Percentiles rank a stretch among this genome's conserved stretches.
phyloP scores from a whole-genome alignment of 2,113 vertebrate genomes.

The Dasyurus viverrinus region DNA sequence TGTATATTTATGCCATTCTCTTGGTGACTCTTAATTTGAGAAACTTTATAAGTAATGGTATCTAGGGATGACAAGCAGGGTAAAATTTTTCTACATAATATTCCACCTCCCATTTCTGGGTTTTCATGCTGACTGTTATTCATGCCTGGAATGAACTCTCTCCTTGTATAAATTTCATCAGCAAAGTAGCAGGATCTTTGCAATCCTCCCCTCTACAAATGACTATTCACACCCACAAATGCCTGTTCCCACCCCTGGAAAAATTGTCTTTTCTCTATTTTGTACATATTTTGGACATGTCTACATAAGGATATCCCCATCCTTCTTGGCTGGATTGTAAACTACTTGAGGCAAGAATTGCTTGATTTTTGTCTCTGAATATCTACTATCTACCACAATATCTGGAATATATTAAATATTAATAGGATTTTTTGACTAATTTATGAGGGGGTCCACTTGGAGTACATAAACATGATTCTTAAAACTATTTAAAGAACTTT shows the following conservation, averaged over 20 bases:
- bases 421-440: background rate
- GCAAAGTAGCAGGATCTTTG: no score
- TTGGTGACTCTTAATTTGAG: conserved; percentile 53
- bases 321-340: background rate
- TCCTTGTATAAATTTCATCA: background rate
- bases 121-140: background rate
- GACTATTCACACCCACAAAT: no score
- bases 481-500: background rate
- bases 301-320: background rate
- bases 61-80: conserved; percentile 23
- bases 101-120: background rate
- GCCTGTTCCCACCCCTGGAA: no score
- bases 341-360: background rate
- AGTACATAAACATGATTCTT: background rate
- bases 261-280: background rate
- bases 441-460: background rate
- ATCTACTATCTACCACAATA: background rate
- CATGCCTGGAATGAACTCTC: background rate
- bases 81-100: background rate
- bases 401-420: background rate
- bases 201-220: background rate
- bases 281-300: background rate
- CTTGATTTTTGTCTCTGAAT: background rate
- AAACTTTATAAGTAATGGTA: conserved; percentile 35
- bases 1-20: conserved; percentile 42